A percentile compares a stretch with the other conserved stretches of the same genome.
Conservation (phyloP, 2,888 invertebrate species). For the Ariolimax columbianus region DNA sequence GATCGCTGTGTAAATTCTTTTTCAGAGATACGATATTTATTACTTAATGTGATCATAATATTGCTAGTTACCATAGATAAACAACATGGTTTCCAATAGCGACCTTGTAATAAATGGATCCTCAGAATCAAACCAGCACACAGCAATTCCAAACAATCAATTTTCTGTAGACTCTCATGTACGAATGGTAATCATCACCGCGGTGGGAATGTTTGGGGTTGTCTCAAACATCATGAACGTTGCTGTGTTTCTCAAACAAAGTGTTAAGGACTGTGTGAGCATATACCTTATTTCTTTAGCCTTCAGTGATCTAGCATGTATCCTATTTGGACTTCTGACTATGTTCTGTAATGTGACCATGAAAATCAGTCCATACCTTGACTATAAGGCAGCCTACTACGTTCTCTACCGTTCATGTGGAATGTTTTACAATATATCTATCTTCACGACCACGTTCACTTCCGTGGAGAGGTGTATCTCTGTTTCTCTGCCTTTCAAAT, state of each 20-base stretch:
- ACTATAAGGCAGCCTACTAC: not conserved
- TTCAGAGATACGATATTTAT: too few relatives aligned
- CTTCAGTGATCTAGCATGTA: not conserved
- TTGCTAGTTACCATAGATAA: too few relatives aligned
- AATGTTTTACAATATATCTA: conserved; percentile 1
- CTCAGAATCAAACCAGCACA: too few relatives aligned
- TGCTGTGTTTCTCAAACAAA: not conserved
- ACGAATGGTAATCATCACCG: not conserved
- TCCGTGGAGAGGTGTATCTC: conserved; percentile 1
- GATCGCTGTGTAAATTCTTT: too few relatives aligned
- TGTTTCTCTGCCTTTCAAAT: conserved; percentile 9
- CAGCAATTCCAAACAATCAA: too few relatives aligned
- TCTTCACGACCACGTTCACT: not conserved
- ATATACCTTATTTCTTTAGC: not conserved
- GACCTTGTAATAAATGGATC: too few relatives aligned
- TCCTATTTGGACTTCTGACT: not conserved
- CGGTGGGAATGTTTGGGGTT: not conserved
- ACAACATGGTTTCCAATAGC: too few relatives aligned
- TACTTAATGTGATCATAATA: too few relatives aligned
- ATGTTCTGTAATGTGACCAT: not conserved
- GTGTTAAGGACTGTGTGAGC: not conserved
- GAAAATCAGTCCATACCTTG: not conserved
- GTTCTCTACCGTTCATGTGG: not conserved
- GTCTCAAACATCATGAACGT: not conserved
- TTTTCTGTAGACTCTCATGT: not conserved